Evolutionary conservation across 2,888 invertebrate genomes (phyloP), one percentile per base, ranked within the genome.

Genomic region (Lithophane leautieri): DNA sequence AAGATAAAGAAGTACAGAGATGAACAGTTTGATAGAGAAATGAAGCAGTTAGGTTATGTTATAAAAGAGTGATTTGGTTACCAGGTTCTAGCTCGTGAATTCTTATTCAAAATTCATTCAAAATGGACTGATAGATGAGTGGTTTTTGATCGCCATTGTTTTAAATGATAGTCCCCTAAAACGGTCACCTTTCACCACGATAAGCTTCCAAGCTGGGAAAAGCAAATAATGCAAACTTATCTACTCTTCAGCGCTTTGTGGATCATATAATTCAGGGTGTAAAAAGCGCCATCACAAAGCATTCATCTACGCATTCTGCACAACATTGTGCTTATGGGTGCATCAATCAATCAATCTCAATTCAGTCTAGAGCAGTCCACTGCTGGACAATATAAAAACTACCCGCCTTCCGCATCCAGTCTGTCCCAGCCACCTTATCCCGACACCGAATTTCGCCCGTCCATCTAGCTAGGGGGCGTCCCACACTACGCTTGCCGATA

Each of bases 31-130:
- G 96, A 97, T 63, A 97, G 95, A 80, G 98, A 98, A 86, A 95
- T 98, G 95, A 97, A 96, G 79, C 95, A 95, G 22, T 90, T 98
- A 62, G 98, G 98, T 4, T 98, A 97, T 89, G 85, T 97, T 47
- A 92, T 97, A n/a, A 95, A 96, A 84, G 95, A 96, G 78, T 96
- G 88, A 86, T 71, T 16, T 66, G 4, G 14, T 42, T n/a, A 22
- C 1, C n/a, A 16, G 12, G 9, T 34, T 22, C 8, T 19, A 7
- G 7, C 40, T 50, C 28, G 50, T 58, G 25, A 52, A 44, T 72
- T 72, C 4, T 52, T 25, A n/a, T 58, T 58, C 14, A 40, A 54
- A 42, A 69, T 52, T 52, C 1, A 68, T 66, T 65, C 2, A 3
- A 54, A 56, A 47, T 40, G 7, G 2, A 28, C 19, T n/a, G 11